Conservation (phyloP, 1,140 invertebrate species). For the Drosophila novamexicana region DNA sequence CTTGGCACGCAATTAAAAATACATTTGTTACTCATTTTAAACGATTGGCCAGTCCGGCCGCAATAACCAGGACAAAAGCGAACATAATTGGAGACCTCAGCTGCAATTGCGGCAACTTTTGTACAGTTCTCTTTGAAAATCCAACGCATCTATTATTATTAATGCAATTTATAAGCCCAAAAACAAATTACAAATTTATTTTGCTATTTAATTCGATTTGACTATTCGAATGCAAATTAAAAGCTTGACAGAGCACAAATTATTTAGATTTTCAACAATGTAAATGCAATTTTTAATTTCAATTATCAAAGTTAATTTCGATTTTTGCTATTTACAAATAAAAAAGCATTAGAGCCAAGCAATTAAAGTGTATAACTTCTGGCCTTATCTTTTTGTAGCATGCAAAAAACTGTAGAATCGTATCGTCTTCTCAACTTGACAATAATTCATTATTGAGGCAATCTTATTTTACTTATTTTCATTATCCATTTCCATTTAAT, state of each 20-base stretch:
- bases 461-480: conserved; percentile 21
- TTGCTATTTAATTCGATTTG: conserved; percentile 27
- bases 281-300: not conserved
- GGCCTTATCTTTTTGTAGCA: conserved; percentile 16
- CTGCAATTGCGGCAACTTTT: conserved; percentile 18
- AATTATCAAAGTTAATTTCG: conserved; percentile 28
- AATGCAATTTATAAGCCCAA: conserved; percentile 12
- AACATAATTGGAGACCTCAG: conserved; percentile 26
- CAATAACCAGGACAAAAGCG: conserved; percentile 18
- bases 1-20: conserved; percentile 20
- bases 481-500: conserved; percentile 28
- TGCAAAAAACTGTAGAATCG: conserved; percentile 26
- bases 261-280: not conserved
- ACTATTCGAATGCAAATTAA: conserved; percentile 22
- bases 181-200: conserved; percentile 35
- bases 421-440: conserved; percentile 14
- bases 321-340: conserved; percentile 31
- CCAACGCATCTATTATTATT: conserved; percentile 9
- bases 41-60: conserved; percentile 14
- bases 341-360: conserved; percentile 34
- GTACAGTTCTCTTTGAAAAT: not conserved
- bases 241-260: not conserved
- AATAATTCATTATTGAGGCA: conserved; percentile 33
- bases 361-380: conserved; percentile 14
- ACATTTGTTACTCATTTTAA: conserved; percentile 20